Conservation (phyloP, 2,888 invertebrate genomes). For the Sinelater perroti region DNA sequence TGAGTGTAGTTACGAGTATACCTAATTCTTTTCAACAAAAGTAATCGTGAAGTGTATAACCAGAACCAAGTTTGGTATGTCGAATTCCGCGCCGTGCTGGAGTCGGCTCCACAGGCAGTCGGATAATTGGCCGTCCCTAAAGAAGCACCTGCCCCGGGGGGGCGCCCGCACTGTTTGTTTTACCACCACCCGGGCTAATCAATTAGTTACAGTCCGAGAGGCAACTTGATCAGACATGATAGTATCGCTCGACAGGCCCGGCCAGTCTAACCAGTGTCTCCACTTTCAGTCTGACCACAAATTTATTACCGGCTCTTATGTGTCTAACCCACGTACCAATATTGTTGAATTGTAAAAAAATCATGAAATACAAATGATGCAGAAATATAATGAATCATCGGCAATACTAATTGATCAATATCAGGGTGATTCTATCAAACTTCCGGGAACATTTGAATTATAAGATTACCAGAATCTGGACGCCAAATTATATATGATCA, state of each 20-base stretch:
- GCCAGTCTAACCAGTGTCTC: slow-evolving; percentile 31
- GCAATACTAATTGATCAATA: slow-evolving; percentile 4
- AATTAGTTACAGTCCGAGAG: slow-evolving; percentile 41
- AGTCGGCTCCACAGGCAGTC: slow-evolving; percentile 52
- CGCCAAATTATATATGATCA: no score
- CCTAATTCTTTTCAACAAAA: slow-evolving; percentile 44
- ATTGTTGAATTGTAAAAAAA: slow-evolving; percentile 10
- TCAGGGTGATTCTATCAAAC: no score
- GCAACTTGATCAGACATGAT: slow-evolving; percentile 38
- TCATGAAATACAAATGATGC: slow-evolving; percentile 18
- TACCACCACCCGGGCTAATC: slow-evolving; percentile 47
- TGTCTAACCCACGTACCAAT: slow-evolving; percentile 4
- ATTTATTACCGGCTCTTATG: slow-evolving; percentile 12
- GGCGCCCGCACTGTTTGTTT: slow-evolving; percentile 52
- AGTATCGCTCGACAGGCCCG: slow-evolving; percentile 25
- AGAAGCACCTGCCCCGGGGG: slow-evolving; percentile 53
- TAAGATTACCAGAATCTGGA: no score
- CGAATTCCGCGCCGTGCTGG: slow-evolving; percentile 51
- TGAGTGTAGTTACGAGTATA: no score
- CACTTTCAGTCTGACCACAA: slow-evolving; percentile 1
- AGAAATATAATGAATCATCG: slow-evolving; percentile 20
- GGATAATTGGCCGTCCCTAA: slow-evolving; percentile 56
- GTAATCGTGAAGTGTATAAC: slow-evolving; percentile 34
- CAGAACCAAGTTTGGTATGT: slow-evolving; percentile 30
- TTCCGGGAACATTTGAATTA: no score